Evolutionary conservation across 2,797 vertebrate genomes (phyloP).

Genomic region (Pachyuromys duprasi): DNA sequence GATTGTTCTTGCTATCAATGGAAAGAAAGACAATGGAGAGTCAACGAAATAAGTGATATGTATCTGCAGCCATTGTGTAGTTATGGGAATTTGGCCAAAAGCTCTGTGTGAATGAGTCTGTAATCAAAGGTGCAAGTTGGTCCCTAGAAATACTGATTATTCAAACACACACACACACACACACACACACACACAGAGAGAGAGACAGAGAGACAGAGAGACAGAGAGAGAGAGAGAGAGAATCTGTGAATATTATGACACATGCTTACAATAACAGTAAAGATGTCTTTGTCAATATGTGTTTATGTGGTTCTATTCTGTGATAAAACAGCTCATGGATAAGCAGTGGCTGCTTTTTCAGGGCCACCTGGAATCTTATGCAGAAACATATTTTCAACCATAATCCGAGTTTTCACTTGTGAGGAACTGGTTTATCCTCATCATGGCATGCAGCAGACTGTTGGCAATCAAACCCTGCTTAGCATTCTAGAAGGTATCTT

Average conservation of each 20-base stretch:
- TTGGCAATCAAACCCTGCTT: neutral
- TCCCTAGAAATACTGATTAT: conserved; percentile 41
- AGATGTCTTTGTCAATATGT: neutral
- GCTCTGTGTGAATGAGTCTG: conserved; percentile 20
- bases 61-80: neutral
- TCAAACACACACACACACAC: neutral
- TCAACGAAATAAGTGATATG: neutral
- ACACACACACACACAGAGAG: neutral
- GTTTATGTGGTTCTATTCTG: neutral
- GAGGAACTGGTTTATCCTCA: conserved; percentile 30
- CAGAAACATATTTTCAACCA: conserved; percentile 40
- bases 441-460: neutral
- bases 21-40: neutral
- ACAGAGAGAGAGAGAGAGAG: no score
- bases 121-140: conserved; percentile 50
- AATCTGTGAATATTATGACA: conserved; percentile 15
- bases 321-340: conserved; percentile 37
- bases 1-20: neutral
- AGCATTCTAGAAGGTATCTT: conserved; percentile 33
- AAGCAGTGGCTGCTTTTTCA: conserved; percentile 20
- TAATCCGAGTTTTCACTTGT: neutral
- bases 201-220: no score
- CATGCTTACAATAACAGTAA: neutral
- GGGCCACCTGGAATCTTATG: conserved; percentile 48
- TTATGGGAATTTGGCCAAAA: conserved; percentile 22